These are phyloP conservation scores for Cathartes aura DNA, from an alignment of 2,113 vertebrate genomes.

Conservation along the genomic window DNA sequence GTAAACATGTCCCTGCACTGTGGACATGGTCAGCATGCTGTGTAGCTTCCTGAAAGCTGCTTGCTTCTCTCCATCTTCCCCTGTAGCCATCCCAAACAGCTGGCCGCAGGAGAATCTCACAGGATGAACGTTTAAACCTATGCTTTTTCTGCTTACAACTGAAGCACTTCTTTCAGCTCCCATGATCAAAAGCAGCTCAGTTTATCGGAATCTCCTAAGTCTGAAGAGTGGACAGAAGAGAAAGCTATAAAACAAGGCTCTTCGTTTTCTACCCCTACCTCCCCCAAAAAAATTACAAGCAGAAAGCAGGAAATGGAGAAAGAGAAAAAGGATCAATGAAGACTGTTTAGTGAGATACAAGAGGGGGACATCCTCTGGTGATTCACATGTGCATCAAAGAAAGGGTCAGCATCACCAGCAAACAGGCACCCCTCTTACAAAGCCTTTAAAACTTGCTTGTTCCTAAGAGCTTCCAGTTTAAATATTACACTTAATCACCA, in stretches of 20 bases:
- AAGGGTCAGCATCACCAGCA: background rate
- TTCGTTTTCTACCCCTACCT: background rate
- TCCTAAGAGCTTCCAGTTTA: constrained; percentile 61
- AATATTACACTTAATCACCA: constrained; percentile 64
- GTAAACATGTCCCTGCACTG: background rate
- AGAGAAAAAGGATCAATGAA: background rate
- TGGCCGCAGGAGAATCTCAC: background rate
- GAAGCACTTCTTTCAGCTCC: background rate
- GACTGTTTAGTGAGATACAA: background rate
- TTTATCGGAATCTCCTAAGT: background rate
- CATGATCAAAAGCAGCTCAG: background rate
- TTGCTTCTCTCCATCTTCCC: background rate
- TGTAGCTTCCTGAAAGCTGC: background rate
- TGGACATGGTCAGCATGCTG: background rate
- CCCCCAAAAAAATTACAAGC: background rate
- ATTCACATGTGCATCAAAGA: background rate
- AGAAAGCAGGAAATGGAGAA: background rate
- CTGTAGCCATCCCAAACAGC: background rate
- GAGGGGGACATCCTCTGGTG: background rate
- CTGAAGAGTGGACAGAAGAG: background rate
- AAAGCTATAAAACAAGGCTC: background rate
- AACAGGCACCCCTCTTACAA: constrained; percentile 22
- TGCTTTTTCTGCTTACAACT: background rate
- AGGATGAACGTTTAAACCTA: background rate
- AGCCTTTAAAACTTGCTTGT: constrained; percentile 42